A percentile compares a stretch with the other conserved stretches of the same genome.
Conservation (phyloP, 2,797 vertebrate species). For the Cichlasoma orientale region DNA sequence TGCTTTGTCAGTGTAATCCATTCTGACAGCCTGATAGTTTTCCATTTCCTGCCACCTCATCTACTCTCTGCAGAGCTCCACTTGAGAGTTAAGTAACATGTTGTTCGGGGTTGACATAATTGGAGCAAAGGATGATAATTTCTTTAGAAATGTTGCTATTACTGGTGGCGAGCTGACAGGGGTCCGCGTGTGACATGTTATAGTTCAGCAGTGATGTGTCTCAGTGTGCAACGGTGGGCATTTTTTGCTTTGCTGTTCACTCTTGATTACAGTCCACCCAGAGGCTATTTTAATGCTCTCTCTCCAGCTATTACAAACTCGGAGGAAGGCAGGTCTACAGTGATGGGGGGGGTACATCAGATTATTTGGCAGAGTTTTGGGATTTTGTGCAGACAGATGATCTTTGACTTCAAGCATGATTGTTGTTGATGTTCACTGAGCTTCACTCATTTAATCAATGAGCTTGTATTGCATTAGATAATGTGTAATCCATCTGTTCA, state of each 20-base stretch:
- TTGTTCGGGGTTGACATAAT: slow-evolving; percentile 56
- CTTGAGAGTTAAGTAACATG: slow-evolving; percentile 57
- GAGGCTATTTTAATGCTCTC: slow-evolving; percentile 23
- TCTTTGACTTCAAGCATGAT: slow-evolving; percentile 34
- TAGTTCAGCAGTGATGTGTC: not conserved
- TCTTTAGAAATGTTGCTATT: slow-evolving; percentile 51
- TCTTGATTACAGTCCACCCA: slow-evolving; percentile 8
- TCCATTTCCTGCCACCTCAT: slow-evolving; percentile 69
- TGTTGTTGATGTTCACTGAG: slow-evolving; percentile 42
- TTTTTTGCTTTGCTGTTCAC: slow-evolving; percentile 24
- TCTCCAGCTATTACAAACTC: slow-evolving; percentile 10
- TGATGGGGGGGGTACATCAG: not conserved
- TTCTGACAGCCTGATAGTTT: slow-evolving; percentile 66
- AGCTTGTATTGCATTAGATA: slow-evolving; percentile 54
- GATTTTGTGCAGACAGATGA: slow-evolving; percentile 36
- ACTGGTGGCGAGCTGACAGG: slow-evolving; percentile 31
- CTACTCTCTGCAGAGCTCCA: slow-evolving; percentile 38
- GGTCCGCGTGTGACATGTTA: slow-evolving; percentile 15
- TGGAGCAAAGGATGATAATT: slow-evolving; percentile 56
- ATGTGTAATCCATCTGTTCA: slow-evolving; percentile 55
- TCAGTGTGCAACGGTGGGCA: slow-evolving; percentile 31
- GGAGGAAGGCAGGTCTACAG: not conserved
- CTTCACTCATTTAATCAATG: slow-evolving; percentile 39
- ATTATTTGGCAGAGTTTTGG: slow-evolving; percentile 23
- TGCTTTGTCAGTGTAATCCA: slow-evolving; percentile 62